A percentile compares a stretch with the other conserved stretches of the same genome.
Evolutionary conservation across 1,140 invertebrate species (phyloP).

Genomic region (Tigriopus japonicus): DNA sequence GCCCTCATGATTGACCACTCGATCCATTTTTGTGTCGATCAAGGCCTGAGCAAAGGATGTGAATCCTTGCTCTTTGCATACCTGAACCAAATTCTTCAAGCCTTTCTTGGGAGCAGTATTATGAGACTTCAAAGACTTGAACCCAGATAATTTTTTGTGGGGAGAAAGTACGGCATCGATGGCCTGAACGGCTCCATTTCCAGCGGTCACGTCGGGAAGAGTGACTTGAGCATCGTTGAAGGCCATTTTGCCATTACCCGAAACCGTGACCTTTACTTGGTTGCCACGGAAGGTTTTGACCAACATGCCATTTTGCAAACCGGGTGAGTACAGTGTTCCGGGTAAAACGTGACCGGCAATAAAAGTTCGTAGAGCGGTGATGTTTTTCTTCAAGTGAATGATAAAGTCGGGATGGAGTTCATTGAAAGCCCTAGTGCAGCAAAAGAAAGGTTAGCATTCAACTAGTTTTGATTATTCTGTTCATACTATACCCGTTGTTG

Average conservation of each 20-base stretch:
- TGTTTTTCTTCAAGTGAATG: neutral
- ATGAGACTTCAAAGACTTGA: neutral
- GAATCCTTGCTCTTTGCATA: neutral
- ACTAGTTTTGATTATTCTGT: neutral
- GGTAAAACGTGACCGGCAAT: neutral
- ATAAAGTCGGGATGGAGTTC: neutral
- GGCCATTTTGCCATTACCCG: neutral
- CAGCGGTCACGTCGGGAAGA: neutral
- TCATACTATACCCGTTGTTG: neutral
- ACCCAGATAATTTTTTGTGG: neutral
- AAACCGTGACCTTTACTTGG: neutral
- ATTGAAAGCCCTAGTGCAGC: neutral
- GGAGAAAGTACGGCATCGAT: neutral
- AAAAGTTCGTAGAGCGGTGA: neutral
- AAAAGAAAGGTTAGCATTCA: neutral
- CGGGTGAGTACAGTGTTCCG: neutral
- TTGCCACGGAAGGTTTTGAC: neutral
- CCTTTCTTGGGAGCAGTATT: neutral
- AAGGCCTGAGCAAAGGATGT: neutral
- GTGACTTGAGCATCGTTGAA: neutral
- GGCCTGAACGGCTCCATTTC: neutral
- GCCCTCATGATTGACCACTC: neutral
- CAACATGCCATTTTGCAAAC: neutral
- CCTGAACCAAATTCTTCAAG: neutral
- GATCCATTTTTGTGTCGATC: neutral